Percentiles rank a stretch among this genome's conserved stretches.
Evolutionary conservation across 2,888 invertebrate species (phyloP).

Genomic region (Callosobruchus maculatus): DNA sequence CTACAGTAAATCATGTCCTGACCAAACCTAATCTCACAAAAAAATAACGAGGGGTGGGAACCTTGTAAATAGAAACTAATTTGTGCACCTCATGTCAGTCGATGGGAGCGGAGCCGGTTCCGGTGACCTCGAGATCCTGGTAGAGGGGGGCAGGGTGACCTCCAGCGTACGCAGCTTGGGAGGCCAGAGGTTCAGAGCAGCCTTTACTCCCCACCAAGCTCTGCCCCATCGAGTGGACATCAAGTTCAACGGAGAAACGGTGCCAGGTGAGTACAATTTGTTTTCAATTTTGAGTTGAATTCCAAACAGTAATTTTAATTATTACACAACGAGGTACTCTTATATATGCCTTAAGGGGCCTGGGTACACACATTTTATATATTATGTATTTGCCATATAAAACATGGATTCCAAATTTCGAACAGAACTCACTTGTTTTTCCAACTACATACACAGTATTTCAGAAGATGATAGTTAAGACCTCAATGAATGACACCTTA

Average conservation of each 20-base stretch:
- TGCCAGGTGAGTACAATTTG: constrained; percentile 68
- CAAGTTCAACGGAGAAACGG: constrained; percentile 89
- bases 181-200: constrained; percentile 83
- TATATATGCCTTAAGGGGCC: no score
- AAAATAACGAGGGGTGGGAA: not conserved
- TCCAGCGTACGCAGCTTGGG: constrained; percentile 91
- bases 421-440: no score
- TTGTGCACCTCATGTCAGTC: constrained; percentile 55
- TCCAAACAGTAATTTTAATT: no score
- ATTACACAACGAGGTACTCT: no score
- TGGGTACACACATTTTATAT: no score
- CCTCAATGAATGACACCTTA: no score
- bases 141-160: constrained; percentile 91
- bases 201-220: constrained; percentile 87
- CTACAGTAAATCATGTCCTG: no score
- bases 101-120: constrained; percentile 95
- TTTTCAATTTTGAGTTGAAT: no score
- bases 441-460: no score
- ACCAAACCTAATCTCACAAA: not conserved
- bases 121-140: constrained; percentile 92
- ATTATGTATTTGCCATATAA: no score
- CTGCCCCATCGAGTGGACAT: constrained; percentile 87
- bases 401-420: no score
- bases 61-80: not conserved
- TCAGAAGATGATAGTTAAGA: no score